Conservation (phyloP, 2,113 vertebrate species). For the Bambusicola thoracicus region DNA sequence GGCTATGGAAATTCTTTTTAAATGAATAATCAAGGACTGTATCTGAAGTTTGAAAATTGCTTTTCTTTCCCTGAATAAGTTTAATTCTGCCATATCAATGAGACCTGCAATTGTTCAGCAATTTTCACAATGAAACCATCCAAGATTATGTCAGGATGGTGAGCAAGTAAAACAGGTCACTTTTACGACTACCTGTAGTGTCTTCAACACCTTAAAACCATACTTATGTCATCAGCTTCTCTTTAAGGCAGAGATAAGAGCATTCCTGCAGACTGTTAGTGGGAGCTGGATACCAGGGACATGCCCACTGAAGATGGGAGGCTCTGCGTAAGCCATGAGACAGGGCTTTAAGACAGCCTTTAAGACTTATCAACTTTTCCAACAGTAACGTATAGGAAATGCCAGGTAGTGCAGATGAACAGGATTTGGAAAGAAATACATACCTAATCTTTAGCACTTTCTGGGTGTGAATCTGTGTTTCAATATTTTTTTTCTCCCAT, state of each 20-base stretch:
- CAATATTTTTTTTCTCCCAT: background rate
- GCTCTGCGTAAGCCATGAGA: background rate
- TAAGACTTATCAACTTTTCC: background rate
- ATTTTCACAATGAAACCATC: background rate
- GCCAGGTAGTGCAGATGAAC: background rate
- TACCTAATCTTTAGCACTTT: background rate
- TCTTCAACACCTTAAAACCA: background rate
- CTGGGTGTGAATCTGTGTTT: background rate
- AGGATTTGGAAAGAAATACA: background rate
- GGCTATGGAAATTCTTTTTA: conserved; percentile 65
- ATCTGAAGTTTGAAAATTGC: conserved; percentile 44
- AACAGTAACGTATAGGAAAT: background rate
- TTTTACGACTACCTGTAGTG: background rate
- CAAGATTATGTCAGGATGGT: background rate
- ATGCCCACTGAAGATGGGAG: background rate
- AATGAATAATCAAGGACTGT: conserved; percentile 61
- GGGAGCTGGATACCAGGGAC: background rate
- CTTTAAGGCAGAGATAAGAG: background rate
- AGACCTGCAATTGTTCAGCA: conserved; percentile 11
- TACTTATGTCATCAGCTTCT: background rate
- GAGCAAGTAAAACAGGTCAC: background rate
- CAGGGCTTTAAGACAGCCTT: background rate
- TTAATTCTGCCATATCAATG: conserved; percentile 30
- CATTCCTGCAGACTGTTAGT: background rate
- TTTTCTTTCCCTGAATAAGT: conserved; percentile 53